Conservation (phyloP, 2,888 invertebrate genomes). For the Isotomurus palustris region DNA sequence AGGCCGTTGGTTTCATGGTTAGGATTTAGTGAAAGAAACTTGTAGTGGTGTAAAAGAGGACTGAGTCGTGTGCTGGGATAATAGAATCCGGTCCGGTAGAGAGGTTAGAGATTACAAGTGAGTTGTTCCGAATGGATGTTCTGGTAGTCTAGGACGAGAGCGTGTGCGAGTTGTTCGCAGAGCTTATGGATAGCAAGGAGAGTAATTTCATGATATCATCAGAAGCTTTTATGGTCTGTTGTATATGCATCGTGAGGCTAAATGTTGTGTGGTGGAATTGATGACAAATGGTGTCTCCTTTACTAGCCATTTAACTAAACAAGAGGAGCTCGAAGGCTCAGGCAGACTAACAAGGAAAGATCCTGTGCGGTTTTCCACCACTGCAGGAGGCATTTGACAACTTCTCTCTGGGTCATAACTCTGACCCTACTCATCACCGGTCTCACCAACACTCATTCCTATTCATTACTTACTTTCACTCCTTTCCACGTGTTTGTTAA, state of each 20-base stretch:
- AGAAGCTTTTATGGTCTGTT: constrained; percentile 47
- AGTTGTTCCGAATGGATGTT: neutral
- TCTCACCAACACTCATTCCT: constrained; percentile 19
- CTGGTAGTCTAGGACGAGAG: neutral
- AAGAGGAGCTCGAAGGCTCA: constrained; percentile 20
- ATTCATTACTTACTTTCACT: constrained; percentile 4
- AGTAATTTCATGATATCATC: constrained; percentile 46
- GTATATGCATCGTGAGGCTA: constrained; percentile 47
- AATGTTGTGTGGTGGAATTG: constrained; percentile 48
- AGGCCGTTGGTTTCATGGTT: too few relatives aligned
- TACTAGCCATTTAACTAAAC: constrained; percentile 48
- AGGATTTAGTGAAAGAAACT: too few relatives aligned
- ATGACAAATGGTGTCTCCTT: constrained; percentile 48
- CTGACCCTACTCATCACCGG: constrained; percentile 35
- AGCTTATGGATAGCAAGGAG: neutral
- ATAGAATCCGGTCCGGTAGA: too few relatives aligned
- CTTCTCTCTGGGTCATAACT: constrained; percentile 47
- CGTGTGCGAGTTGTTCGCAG: neutral
- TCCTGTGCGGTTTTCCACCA: constrained; percentile 46
- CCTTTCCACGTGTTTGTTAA: neutral
- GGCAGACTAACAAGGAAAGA: constrained; percentile 11
- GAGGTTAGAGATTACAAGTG: too few relatives aligned
- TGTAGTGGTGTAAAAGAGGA: too few relatives aligned
- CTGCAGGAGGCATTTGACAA: constrained; percentile 47
- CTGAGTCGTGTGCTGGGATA: too few relatives aligned